Conservation (phyloP, 1,140 invertebrate genomes). For the Temnothorax nylanderi region DNA sequence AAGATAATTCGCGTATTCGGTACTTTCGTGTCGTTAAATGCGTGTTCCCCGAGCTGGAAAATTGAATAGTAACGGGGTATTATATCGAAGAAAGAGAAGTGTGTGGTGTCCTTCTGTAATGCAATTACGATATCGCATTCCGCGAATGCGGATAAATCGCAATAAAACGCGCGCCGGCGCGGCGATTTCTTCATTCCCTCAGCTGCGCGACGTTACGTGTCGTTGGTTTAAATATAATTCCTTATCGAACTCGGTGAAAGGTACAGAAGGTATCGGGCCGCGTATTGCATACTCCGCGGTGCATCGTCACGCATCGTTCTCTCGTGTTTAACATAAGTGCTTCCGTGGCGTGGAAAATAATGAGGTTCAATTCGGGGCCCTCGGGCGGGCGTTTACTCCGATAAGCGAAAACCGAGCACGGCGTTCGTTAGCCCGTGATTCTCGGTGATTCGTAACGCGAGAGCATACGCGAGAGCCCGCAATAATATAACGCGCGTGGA, state of each 20-base stretch:
- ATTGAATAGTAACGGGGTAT: background rate
- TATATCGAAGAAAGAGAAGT: background rate
- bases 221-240: constrained; percentile 71
- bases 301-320: constrained; percentile 69
- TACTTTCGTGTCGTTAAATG: background rate
- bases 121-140: constrained; percentile 53
- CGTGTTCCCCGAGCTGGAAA: constrained; percentile 15
- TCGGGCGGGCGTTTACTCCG: constrained; percentile 28
- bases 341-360: constrained; percentile 67
- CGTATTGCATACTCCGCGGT: constrained; percentile 43
- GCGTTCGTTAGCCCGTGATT: background rate
- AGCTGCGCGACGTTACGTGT: constrained; percentile 59
- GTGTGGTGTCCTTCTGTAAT: constrained; percentile 27
- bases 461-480: background rate
- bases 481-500: background rate
- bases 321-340: constrained; percentile 49
- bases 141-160: constrained; percentile 39
- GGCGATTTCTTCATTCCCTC: constrained; percentile 48
- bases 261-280: constrained; percentile 60
- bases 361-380: constrained; percentile 9
- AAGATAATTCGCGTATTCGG: background rate
- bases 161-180: constrained; percentile 9
- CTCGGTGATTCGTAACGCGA: background rate
- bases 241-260: constrained; percentile 70
- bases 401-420: constrained; percentile 28